Conservation (phyloP, 2,797 vertebrate species). For the Anguilla obscura region DNA sequence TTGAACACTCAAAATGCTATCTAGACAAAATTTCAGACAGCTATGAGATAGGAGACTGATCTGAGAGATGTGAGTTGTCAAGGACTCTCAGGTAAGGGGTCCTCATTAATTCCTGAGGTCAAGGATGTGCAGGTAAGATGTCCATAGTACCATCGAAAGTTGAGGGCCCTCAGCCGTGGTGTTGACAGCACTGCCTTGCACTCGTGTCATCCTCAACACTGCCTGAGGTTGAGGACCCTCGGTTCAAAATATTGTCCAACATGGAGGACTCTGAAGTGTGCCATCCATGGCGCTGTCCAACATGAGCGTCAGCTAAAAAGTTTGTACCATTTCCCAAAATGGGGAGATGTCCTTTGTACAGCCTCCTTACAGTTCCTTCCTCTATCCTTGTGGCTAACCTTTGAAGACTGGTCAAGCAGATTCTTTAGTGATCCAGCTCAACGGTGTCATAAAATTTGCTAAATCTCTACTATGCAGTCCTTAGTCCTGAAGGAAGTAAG, state of each 20-base stretch:
- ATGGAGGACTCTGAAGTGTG: not conserved
- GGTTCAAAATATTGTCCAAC: not conserved
- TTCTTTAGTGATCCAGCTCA: not conserved
- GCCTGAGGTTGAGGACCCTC: not conserved
- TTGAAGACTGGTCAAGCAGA: not conserved
- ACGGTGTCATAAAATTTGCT: not conserved
- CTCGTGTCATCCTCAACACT: not conserved
- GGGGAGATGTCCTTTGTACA: not conserved
- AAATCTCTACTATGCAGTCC: not conserved
- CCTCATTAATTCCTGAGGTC: not conserved
- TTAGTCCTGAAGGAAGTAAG: not conserved
- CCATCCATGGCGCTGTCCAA: not conserved
- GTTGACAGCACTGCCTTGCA: not conserved
- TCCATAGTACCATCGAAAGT: not conserved
- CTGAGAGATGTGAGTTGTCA: constrained; percentile 34
- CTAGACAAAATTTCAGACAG: constrained; percentile 42
- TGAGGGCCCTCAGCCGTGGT: not conserved
- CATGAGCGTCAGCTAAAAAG: not conserved
- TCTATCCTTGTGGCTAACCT: not conserved
- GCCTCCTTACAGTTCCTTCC: not conserved
- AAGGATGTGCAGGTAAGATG: not conserved
- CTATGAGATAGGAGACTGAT: constrained; percentile 33
- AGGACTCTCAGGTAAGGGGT: not conserved
- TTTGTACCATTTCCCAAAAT: not conserved
- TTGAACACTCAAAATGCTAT: constrained; percentile 44